A percentile compares a stretch with the other conserved stretches of the same genome.
Conservation (phyloP, 1,140 invertebrate genomes). For the Heliothis subflexa region DNA sequence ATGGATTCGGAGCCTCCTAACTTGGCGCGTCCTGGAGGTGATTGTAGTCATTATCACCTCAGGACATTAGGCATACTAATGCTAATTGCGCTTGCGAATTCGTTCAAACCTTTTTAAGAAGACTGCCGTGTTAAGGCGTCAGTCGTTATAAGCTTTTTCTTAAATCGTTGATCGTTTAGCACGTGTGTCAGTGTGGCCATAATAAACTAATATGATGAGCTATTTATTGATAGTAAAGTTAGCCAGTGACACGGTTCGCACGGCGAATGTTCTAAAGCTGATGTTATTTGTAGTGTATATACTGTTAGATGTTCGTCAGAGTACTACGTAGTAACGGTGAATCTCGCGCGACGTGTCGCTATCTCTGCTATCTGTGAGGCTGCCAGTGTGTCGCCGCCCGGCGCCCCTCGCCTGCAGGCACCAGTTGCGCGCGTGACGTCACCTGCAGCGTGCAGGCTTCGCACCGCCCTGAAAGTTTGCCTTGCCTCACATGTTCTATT, state of each 20-base stretch:
- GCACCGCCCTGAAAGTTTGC: too few relatives aligned
- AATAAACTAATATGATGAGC: too few relatives aligned
- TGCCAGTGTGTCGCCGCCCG: not conserved
- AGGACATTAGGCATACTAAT: constrained; percentile 27
- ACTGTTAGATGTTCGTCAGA: not conserved
- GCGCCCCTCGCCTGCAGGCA: not conserved
- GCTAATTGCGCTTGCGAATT: constrained; percentile 13
- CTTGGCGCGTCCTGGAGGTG: not conserved
- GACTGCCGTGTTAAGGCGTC: not conserved
- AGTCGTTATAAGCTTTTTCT: not conserved
- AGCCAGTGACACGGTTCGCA: not conserved
- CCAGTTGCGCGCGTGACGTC: not conserved
- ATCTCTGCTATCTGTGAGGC: not conserved
- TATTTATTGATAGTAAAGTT: too few relatives aligned
- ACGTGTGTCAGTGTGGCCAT: too few relatives aligned
- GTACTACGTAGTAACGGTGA: not conserved
- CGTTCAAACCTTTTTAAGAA: not conserved
- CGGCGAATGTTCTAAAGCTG: not conserved
- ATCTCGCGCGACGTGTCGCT: not conserved
- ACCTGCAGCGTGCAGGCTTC: not conserved
- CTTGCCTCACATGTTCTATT: too few relatives aligned
- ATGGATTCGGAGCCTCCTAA: constrained; percentile 7
- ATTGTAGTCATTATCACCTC: constrained; percentile 28
- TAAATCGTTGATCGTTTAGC: not conserved
- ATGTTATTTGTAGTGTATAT: not conserved